A percentile compares a stretch with the other conserved stretches of the same genome.
Evolutionary conservation across 2,888 invertebrate species (phyloP).

Genomic region (Steromphala cineraria): DNA sequence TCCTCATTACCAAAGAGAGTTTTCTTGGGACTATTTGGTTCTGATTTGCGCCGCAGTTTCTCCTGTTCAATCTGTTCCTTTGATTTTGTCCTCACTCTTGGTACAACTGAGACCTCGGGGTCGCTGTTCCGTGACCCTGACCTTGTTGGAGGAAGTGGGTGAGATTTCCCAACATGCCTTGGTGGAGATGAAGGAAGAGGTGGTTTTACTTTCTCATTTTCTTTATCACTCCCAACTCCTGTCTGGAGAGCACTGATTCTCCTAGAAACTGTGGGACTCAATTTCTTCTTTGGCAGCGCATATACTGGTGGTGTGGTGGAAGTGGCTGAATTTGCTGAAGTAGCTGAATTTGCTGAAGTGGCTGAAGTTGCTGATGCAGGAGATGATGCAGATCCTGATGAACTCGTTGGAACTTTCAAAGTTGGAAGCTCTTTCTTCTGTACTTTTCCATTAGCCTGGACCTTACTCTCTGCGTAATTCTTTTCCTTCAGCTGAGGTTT

Average conservation of each 20-base stretch:
- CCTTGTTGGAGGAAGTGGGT: neutral
- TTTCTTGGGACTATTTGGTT: neutral
- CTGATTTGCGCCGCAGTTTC: neutral
- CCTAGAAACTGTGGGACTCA: slow-evolving; percentile 13
- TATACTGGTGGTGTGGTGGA: neutral
- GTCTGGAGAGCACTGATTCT: slow-evolving; percentile 9
- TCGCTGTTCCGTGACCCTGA: neutral
- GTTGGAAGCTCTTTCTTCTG: neutral
- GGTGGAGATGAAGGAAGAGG: slow-evolving; percentile 12
- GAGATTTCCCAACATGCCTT: neutral
- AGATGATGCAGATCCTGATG: neutral
- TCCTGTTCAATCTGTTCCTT: neutral
- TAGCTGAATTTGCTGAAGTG: no score
- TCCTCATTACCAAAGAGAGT: neutral
- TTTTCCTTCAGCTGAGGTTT: neutral
- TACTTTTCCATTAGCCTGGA: neutral
- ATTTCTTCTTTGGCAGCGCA: neutral
- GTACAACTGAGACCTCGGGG: neutral
- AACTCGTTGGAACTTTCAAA: neutral
- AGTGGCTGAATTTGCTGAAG: no score
- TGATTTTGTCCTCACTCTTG: slow-evolving; percentile 15
- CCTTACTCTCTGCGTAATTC: neutral
- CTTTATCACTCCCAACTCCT: neutral
- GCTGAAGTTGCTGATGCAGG: no score
- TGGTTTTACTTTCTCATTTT: neutral